These are phyloP conservation scores for Pocillopora verrucosa DNA, from an alignment of 64 coral and sea anemone genomes.

Conservation along the genomic window DNA sequence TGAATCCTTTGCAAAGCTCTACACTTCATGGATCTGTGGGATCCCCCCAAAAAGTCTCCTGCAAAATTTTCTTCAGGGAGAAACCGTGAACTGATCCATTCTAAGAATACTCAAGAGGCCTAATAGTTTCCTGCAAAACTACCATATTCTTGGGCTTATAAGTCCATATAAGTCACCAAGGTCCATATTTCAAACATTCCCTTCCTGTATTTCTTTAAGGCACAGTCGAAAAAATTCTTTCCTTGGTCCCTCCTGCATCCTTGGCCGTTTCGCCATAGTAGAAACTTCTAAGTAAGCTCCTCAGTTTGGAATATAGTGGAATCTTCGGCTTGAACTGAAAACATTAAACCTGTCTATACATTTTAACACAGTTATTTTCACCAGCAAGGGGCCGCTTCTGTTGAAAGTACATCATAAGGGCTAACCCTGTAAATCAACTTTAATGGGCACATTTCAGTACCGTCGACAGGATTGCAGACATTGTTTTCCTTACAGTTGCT, in stretches of 20 bases:
- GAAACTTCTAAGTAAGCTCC: neutral
- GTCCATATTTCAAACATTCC: constrained; percentile 63
- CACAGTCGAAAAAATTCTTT: constrained; percentile 64
- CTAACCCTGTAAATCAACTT: constrained; percentile 49
- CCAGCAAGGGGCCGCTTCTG: constrained; percentile 17
- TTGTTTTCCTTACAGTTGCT: constrained; percentile 49
- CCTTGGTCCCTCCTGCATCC: constrained; percentile 56
- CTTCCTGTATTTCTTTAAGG: constrained; percentile 54
- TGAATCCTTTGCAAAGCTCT: constrained; percentile 4
- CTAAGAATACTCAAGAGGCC: constrained; percentile 1
- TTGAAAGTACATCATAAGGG: constrained; percentile 23
- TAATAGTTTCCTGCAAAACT: constrained; percentile 6
- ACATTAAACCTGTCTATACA: neutral
- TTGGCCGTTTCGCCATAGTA: constrained; percentile 4
- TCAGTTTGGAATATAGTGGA: neutral
- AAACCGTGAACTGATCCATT: neutral
- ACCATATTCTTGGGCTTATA: constrained; percentile 41
- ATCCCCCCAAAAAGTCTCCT: neutral
- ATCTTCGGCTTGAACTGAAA: neutral
- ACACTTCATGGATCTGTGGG: neutral
- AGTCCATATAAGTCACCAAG: constrained; percentile 44
- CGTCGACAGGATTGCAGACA: constrained; percentile 59
- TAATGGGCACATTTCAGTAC: constrained; percentile 40
- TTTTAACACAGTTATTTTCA: constrained; percentile 4
- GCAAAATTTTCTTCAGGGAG: neutral